Conservation (phyloP, 2,113 vertebrate species). For the Lepidothrix coronata region DNA sequence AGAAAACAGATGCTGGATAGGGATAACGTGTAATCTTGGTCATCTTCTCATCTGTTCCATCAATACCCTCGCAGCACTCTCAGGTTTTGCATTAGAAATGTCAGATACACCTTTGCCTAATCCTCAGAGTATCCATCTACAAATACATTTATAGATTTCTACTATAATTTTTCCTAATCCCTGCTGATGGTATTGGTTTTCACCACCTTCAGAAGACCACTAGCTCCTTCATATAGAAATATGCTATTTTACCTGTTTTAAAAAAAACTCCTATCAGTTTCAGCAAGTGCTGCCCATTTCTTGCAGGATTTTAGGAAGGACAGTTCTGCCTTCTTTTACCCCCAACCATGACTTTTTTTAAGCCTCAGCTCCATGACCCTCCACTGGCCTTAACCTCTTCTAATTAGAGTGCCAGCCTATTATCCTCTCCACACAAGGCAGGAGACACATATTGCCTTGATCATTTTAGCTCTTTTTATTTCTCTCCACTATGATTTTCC, state of each 20-base stretch:
- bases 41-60: not conserved
- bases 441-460: too few species aligned
- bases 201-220: not conserved
- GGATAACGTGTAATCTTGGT: not conserved
- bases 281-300: not conserved
- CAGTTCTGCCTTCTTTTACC: not conserved
- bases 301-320: not conserved
- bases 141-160: not conserved
- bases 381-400: not conserved
- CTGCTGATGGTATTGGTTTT: not conserved
- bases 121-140: not conserved
- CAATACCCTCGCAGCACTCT: not conserved
- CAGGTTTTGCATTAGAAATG: not conserved
- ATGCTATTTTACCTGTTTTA: not conserved
- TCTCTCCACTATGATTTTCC: not conserved
- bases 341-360: not conserved
- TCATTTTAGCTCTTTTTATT: not conserved
- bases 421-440: not conserved
- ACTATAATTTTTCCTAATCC: not conserved
- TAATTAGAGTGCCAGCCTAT: not conserved
- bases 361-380: not conserved
- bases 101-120: not conserved
- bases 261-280: not conserved
- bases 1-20: not conserved
- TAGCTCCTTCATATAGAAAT: not conserved